phyloP scores from a whole-genome alignment of 2,113 vertebrate genomes.

The Euleptes europaea region DNA sequence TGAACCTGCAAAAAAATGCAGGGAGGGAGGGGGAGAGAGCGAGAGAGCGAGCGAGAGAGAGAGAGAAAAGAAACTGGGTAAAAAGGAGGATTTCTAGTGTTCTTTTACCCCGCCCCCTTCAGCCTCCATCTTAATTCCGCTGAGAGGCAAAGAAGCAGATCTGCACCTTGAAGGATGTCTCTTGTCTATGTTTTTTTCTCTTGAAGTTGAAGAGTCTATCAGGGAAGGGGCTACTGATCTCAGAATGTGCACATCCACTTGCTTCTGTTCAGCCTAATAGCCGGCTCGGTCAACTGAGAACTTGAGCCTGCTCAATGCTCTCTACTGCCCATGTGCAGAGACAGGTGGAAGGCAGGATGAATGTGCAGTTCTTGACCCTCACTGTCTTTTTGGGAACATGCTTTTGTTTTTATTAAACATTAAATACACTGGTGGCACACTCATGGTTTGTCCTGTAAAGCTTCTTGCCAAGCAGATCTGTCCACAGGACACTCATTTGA shows the following conservation, averaged over 20 bases:
- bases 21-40: too few relatives aligned
- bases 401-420: too few relatives aligned
- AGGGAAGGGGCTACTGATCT: too few relatives aligned
- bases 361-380: neutral
- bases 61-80: neutral
- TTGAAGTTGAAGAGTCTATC: too few relatives aligned
- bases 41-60: too few relatives aligned
- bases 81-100: neutral
- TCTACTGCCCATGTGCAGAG: neutral
- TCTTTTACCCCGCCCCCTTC: neutral
- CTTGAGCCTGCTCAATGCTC: neutral
- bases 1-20: neutral
- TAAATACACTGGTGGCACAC: neutral
- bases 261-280: neutral
- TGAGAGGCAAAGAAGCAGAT: neutral
- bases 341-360: neutral
- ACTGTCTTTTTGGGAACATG: neutral
- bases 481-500: neutral
- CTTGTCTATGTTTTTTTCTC: neutral
- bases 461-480: neutral
- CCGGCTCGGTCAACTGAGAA: too few relatives aligned
- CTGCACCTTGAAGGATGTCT: neutral
- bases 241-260: too few relatives aligned
- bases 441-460: too few relatives aligned
- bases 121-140: neutral